Percentiles rank a stretch among this genome's conserved stretches.
These are phyloP conservation scores for Nasonia giraulti DNA, from an alignment of 1,140 invertebrate genomes.

Conservation along the genomic window DNA sequence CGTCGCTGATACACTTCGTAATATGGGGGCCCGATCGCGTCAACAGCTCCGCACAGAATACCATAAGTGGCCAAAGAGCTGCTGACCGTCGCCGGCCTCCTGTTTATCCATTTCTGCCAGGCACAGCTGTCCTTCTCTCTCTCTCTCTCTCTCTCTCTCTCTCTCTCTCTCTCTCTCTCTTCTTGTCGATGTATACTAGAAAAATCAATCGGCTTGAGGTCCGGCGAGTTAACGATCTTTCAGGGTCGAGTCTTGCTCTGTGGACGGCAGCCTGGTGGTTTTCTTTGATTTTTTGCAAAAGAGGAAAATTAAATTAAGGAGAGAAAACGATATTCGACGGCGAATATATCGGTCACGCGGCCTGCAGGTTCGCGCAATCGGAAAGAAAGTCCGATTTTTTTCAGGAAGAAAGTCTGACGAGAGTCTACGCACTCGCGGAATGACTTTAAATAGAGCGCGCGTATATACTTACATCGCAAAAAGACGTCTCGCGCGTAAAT, in stretches of 20 bases:
- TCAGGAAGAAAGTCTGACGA: neutral
- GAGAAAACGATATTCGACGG: neutral
- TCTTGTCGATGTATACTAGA: neutral
- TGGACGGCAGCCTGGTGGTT: neutral
- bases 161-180: neutral
- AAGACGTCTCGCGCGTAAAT: neutral
- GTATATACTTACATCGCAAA: neutral
- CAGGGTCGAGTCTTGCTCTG: neutral
- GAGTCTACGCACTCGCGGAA: neutral
- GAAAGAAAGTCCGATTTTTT: neutral
- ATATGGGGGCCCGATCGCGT: neutral
- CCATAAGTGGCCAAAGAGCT: slow-evolving; percentile 39
- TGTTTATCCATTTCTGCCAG: slow-evolving; percentile 9
- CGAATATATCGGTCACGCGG: neutral
- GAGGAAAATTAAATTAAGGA: neutral
- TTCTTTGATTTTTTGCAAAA: neutral
- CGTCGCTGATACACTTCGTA: neutral
- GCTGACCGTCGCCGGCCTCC: slow-evolving; percentile 24
- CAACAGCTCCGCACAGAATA: neutral
- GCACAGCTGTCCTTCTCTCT: neutral
- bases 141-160: neutral
- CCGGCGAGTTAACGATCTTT: neutral
- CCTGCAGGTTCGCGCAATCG: neutral
- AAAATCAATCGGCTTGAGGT: neutral
- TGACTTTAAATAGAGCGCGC: neutral